A percentile compares a stretch with the other conserved stretches of the same genome.
phyloP scores from a whole-genome alignment of 2,888 invertebrate genomes.

The Brachyptera putata region DNA sequence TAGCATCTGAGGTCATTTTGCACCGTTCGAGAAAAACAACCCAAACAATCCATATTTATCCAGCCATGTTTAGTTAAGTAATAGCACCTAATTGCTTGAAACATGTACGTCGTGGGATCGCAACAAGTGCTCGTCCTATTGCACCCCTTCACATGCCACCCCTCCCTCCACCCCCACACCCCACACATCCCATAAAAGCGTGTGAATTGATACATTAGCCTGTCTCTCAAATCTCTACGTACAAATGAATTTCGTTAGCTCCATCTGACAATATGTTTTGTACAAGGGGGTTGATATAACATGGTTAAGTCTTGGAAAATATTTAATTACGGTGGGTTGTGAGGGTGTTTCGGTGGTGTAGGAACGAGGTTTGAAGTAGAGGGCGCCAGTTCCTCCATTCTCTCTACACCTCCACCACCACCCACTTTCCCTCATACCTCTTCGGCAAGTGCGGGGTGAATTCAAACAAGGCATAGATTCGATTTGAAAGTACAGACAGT shows the following conservation, averaged over 20 bases:
- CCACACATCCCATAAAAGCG: not conserved
- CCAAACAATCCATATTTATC: too few relatives aligned
- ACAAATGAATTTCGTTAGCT: constrained; percentile 28
- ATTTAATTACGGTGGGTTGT: constrained; percentile 26
- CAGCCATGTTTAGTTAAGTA: not conserved
- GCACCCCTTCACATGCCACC: not conserved
- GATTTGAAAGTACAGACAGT: too few relatives aligned
- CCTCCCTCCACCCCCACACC: constrained; percentile 12
- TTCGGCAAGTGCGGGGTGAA: too few relatives aligned
- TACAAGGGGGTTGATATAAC: constrained; percentile 21
- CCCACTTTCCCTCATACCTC: too few relatives aligned
- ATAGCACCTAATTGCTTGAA: constrained; percentile 5
- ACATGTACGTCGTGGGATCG: constrained; percentile 12
- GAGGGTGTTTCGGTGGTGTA: not conserved
- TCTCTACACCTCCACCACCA: too few relatives aligned
- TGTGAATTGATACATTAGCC: not conserved
- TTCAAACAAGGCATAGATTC: too few relatives aligned
- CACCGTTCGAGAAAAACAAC: too few relatives aligned
- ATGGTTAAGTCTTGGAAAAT: constrained; percentile 26
- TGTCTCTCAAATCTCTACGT: not conserved
- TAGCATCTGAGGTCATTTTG: too few relatives aligned
- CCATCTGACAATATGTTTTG: constrained; percentile 24
- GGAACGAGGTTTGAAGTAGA: constrained; percentile 16
- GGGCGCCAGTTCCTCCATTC: not conserved
- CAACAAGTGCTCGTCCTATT: constrained; percentile 7